Evolutionary conservation across 2,113 vertebrate species (phyloP).

Genomic region (Circaetus cinerascens): DNA sequence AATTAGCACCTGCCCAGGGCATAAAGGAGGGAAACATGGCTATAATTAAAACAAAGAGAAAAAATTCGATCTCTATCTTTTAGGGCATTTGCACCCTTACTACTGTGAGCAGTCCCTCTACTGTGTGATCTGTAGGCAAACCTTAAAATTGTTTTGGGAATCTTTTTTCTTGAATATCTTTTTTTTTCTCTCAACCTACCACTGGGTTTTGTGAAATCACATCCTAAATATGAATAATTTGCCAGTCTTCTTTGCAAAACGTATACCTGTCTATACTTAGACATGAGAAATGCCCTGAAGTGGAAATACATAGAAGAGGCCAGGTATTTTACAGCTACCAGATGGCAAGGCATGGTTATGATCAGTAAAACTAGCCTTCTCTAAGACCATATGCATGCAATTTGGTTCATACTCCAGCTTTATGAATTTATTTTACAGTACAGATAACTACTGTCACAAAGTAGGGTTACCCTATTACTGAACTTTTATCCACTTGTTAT

Average conservation of each 20-base stretch:
- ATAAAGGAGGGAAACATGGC: neutral
- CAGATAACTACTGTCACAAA: neutral
- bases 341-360: neutral
- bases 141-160: neutral
- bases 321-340: neutral
- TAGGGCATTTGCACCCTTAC: neutral
- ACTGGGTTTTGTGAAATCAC: neutral
- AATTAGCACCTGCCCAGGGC: fast-evolving
- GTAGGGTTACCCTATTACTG: neutral
- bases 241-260: neutral
- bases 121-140: neutral
- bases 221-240: neutral
- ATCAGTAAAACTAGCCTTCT: neutral
- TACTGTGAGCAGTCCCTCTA: neutral
- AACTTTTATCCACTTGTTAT: neutral
- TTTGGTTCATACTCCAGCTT: neutral
- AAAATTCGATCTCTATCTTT: no score
- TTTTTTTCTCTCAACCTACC: neutral
- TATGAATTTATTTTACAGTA: neutral
- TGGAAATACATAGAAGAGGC: neutral
- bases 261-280: neutral
- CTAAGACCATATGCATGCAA: fast-evolving
- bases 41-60: neutral
- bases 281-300: neutral
- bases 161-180: neutral